Evolutionary conservation across 1,140 invertebrate species (phyloP).

Genomic region (Drosophila busckii): DNA sequence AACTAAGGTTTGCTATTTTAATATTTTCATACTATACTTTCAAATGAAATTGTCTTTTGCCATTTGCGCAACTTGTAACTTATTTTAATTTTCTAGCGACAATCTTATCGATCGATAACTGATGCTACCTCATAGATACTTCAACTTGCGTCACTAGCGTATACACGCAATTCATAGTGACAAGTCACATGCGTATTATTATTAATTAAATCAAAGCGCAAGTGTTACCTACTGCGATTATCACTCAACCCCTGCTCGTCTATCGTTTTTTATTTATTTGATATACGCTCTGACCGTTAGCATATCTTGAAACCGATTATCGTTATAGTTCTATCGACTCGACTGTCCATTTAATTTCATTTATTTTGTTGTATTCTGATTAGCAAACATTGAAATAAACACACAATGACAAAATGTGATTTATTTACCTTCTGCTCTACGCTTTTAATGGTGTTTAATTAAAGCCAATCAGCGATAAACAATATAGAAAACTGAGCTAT

Average conservation of each 20-base stretch:
- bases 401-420: slow-evolving; percentile 70
- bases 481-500: slow-evolving; percentile 54
- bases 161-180: slow-evolving; percentile 33
- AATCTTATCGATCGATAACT: slow-evolving; percentile 47
- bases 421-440: slow-evolving; percentile 43
- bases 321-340: slow-evolving; percentile 45
- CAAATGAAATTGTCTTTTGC: no score
- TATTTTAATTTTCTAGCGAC: slow-evolving; percentile 60
- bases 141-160: slow-evolving; percentile 51
- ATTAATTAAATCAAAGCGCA: slow-evolving; percentile 68
- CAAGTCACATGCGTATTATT: slow-evolving; percentile 70
- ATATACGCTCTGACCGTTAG: slow-evolving; percentile 20
- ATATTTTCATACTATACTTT: no score
- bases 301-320: slow-evolving; percentile 11
- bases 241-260: slow-evolving; percentile 17
- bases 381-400: slow-evolving; percentile 50
- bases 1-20: no score
- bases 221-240: slow-evolving; percentile 1
- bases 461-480: slow-evolving; percentile 69
- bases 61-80: slow-evolving; percentile 22
- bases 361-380: slow-evolving; percentile 45
- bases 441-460: slow-evolving; percentile 75
- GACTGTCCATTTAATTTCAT: slow-evolving; percentile 74
- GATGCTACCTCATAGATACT: slow-evolving; percentile 53
- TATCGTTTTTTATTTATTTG: not conserved